Base-by-base conservation (phyloP, 2,113 vertebrate genomes). In the Sorex araneus region DNA sequence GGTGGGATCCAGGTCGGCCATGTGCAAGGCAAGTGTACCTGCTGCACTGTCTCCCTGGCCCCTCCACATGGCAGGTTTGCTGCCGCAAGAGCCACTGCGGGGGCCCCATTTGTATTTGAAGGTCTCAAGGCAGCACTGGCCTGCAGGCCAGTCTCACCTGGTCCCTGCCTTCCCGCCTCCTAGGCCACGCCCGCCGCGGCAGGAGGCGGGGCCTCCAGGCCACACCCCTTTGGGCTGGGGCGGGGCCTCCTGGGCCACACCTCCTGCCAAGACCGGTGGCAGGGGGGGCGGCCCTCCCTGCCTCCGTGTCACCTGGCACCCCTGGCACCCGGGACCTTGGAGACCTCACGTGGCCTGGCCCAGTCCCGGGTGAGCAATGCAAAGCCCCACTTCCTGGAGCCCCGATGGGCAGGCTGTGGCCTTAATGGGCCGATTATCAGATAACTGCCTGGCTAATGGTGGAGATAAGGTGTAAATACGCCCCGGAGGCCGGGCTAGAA, bases 341-440 rank as follows among this genome's bases (percentile, higher is more conserved):
- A 75, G 87, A 92, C 93, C 94, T 94, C 94, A 87, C 66, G 25
- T 80, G 90, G 91, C 91, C 94, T 40, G 80, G 67, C 84, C 75
- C 3, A 75, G 85, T 81, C 81, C 89, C 30, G 28, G 64, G 92
- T 77, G 47, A 93, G 93, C 4, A 2, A 84, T 67, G 19, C 70
- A 40, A 90, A 30, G 95, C 91, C 94, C 93, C 69, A 89, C 95
- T 97, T 98, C 97, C 97, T 96, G 25, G 50, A 96, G 95, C 96
- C 97, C 97, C 93, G 21, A 92, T 66, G 45, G 95, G 96, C 96
- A 89, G 97, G 96, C 97, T 95, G 93, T 95, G 96, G 97, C 96
- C 94, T 97, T 98, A 98, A 98, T 98, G 97, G 98, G 97, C 96
- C 28, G 97, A 97, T 98, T 92, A 97, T 97, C 97, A 97, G 98